A percentile compares a stretch with the other conserved stretches of the same genome.
Evolutionary conservation across 2,113 vertebrate genomes (phyloP).

Genomic region (Talpa occidentalis): DNA sequence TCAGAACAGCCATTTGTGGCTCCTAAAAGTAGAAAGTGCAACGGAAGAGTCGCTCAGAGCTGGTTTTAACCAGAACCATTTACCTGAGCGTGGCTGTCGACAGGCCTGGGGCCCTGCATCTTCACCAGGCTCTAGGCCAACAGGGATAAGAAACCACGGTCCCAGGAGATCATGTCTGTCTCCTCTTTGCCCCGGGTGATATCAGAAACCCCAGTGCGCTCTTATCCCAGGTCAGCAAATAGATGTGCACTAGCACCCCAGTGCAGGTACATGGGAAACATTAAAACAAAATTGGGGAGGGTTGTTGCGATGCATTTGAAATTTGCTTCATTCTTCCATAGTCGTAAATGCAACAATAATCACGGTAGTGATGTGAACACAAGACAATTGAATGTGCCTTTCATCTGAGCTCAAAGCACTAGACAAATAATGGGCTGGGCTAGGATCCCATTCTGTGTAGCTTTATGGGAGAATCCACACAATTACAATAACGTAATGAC

Average conservation of each 20-base stretch:
- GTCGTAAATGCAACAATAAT: slow-evolving; percentile 41
- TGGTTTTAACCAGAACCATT: slow-evolving; percentile 19
- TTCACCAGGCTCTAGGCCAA: background rate
- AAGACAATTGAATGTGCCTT: slow-evolving; percentile 40
- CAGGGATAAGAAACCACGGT: background rate
- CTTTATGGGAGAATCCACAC: slow-evolving; percentile 78
- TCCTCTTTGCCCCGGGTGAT: background rate
- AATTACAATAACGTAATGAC: slow-evolving; percentile 76
- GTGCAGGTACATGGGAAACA: slow-evolving; percentile 17
- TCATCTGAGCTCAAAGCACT: slow-evolving; percentile 73
- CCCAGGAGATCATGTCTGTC: background rate
- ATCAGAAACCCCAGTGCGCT: background rate
- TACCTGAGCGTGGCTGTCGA: background rate
- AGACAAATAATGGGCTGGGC: slow-evolving; percentile 59
- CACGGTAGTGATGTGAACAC: background rate
- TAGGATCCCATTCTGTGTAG: slow-evolving; percentile 43
- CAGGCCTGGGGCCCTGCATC: rapidly evolving
- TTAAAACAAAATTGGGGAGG: background rate
- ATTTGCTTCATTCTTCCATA: slow-evolving; percentile 50
- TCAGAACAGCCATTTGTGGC: slow-evolving; percentile 33
- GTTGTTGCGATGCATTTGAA: slow-evolving; percentile 52
- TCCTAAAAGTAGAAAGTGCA: slow-evolving; percentile 28
- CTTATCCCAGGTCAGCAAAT: background rate
- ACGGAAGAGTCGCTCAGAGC: slow-evolving; percentile 40
- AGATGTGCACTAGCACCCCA: background rate